These are phyloP conservation scores for Volucella zonaria DNA, from an alignment of 2,888 invertebrate genomes.

Conservation along the genomic window DNA sequence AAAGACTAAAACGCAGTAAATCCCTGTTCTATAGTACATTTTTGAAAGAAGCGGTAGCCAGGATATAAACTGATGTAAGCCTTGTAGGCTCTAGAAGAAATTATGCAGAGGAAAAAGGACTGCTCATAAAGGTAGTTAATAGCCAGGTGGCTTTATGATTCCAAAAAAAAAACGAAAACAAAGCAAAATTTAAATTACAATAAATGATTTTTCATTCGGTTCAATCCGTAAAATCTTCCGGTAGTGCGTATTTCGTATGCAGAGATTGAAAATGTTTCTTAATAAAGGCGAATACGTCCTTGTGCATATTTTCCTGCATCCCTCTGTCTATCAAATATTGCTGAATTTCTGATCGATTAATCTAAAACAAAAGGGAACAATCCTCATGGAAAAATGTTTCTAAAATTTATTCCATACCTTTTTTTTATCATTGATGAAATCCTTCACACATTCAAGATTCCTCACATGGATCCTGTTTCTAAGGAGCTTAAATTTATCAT, in stretches of 20 bases:
- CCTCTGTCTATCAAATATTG: not conserved
- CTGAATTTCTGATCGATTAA: slow-evolving; percentile 9
- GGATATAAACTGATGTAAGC: too few species aligned
- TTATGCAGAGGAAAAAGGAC: too few species aligned
- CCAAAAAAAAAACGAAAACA: not conserved
- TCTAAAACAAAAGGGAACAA: slow-evolving; percentile 2
- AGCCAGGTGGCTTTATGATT: too few species aligned
- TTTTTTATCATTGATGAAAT: not conserved
- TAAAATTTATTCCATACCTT: slow-evolving; percentile 11
- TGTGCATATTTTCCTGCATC: slow-evolving; percentile 30
- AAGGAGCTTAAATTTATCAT: slow-evolving; percentile 75
- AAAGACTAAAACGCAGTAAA: too few species aligned
- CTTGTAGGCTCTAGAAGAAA: too few species aligned
- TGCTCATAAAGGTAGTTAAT: too few species aligned
- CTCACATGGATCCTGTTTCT: slow-evolving; percentile 26
- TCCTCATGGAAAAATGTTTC: not conserved
- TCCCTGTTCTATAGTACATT: too few species aligned
- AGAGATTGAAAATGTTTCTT: slow-evolving; percentile 41
- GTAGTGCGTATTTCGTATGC: slow-evolving; percentile 31
- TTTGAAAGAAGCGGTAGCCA: too few species aligned
- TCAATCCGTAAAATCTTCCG: slow-evolving; percentile 30
- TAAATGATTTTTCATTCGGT: too few species aligned
- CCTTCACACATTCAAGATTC: slow-evolving; percentile 34
- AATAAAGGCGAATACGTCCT: slow-evolving; percentile 35
- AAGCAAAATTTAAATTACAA: not conserved